A percentile compares a stretch with the other conserved stretches of the same genome.
phyloP scores from a whole-genome alignment of 2,113 vertebrate species.

The Burhinus bistriatus region DNA sequence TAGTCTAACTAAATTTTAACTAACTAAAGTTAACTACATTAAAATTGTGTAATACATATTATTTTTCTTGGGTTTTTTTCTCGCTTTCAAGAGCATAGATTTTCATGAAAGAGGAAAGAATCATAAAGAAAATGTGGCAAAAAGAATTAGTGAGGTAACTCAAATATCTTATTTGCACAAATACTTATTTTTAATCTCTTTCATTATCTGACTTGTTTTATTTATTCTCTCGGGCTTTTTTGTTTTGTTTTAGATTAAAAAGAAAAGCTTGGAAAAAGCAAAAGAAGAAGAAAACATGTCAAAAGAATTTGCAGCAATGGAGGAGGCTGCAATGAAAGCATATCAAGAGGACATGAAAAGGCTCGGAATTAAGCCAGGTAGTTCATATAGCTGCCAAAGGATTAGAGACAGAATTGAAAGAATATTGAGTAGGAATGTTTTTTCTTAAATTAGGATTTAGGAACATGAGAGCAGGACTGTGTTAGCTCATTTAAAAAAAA shows the following conservation, averaged over 20 bases:
- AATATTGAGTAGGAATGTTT: not conserved
- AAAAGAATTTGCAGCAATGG: slow-evolving; percentile 95
- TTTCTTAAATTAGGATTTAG: not conserved
- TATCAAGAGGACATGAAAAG: slow-evolving; percentile 95
- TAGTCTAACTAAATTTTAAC: not conserved
- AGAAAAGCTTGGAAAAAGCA: slow-evolving; percentile 92
- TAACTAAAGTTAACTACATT: not conserved
- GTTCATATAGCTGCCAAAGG: slow-evolving; percentile 1
- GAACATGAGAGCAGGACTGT: not conserved
- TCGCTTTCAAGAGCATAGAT: slow-evolving; percentile 84
- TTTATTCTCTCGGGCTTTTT: not conserved
- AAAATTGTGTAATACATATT: not conserved
- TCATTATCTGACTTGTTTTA: not conserved
- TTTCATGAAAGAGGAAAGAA: slow-evolving; percentile 99
- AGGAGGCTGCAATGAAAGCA: slow-evolving; percentile 91
- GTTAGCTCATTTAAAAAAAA: not conserved
- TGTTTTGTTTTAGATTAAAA: slow-evolving; percentile 85
- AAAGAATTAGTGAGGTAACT: slow-evolving; percentile 91
- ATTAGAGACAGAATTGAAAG: slow-evolving; percentile 36
- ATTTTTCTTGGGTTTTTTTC: not conserved
- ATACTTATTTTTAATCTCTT: not conserved
- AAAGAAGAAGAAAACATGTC: slow-evolving; percentile 90
- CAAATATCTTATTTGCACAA: slow-evolving; percentile 20
- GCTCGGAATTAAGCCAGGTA: slow-evolving; percentile 84
- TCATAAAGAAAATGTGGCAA: slow-evolving; percentile 98